These are phyloP conservation scores for Odontamblyopus rebecca DNA, from an alignment of 2,797 vertebrate genomes.

Conservation along the genomic window DNA sequence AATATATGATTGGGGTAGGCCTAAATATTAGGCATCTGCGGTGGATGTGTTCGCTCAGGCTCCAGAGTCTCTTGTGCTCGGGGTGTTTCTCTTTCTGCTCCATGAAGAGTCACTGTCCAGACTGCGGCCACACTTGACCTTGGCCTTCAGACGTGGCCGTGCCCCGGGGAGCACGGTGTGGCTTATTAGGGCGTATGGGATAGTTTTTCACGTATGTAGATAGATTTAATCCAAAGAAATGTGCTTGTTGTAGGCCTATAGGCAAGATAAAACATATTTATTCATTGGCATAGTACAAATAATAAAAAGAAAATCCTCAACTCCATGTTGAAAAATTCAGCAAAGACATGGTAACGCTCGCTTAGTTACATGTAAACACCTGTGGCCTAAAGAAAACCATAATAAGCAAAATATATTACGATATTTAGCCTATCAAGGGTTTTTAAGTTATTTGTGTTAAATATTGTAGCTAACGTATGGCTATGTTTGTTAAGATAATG, in stretches of 20 bases:
- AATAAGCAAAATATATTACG: not conserved
- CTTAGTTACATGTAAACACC: not conserved
- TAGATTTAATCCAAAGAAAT: not conserved
- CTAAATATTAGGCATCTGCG: too few relatives aligned
- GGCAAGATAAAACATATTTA: not conserved
- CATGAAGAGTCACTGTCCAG: constrained; percentile 73
- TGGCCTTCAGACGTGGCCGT: constrained; percentile 87
- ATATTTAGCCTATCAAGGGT: not conserved
- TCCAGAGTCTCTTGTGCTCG: constrained; percentile 13
- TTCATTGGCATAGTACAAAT: not conserved
- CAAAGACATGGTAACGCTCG: not conserved
- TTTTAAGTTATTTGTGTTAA: too few relatives aligned
- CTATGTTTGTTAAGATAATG: too few relatives aligned
- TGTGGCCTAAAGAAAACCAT: not conserved
- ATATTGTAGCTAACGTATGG: too few relatives aligned
- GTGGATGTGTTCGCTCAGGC: too few relatives aligned
- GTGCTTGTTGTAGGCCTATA: not conserved
- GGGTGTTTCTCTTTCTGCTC: constrained; percentile 12
- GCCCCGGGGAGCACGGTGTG: constrained; percentile 69
- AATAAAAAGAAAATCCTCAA: not conserved
- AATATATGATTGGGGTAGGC: too few relatives aligned
- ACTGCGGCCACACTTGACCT: constrained; percentile 97
- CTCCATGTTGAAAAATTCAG: not conserved
- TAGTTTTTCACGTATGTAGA: not conserved
- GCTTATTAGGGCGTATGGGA: constrained; percentile 35